These are phyloP conservation scores for Augochlorella aurata DNA, from an alignment of 2,888 invertebrate species.

Conservation along the genomic window DNA sequence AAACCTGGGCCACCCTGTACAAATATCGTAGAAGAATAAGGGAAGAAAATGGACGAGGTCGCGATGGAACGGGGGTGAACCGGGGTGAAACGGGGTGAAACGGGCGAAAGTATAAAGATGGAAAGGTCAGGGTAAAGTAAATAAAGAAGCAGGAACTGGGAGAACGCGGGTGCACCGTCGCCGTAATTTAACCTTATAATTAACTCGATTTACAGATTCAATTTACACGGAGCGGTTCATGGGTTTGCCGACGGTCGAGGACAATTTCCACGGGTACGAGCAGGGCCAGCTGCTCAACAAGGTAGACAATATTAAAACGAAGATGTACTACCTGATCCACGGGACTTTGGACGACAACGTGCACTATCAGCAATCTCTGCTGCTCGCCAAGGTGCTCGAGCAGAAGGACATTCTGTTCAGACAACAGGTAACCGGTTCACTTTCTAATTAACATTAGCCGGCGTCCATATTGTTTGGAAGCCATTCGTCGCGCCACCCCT, in stretches of 20 bases:
- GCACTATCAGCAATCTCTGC: conserved; percentile 98
- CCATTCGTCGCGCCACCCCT: neutral
- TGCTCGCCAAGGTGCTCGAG: conserved; percentile 93
- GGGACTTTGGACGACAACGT: conserved; percentile 98
- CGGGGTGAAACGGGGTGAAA: no score
- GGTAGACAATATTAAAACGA: conserved; percentile 86
- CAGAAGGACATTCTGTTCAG: conserved; percentile 93
- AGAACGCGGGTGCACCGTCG: neutral
- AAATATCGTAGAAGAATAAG: neutral
- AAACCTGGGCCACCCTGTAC: no score
- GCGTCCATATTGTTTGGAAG: neutral
- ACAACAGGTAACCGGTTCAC: conserved; percentile 88
- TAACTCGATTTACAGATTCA: conserved; percentile 88
- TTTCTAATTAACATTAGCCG: neutral
- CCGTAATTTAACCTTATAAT: conserved; percentile 3
- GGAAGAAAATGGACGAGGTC: neutral
- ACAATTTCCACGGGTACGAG: conserved; percentile 89
- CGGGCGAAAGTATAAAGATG: neutral
- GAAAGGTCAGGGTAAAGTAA: neutral
- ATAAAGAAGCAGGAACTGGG: neutral
- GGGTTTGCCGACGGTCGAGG: conserved; percentile 89
- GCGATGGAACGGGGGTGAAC: neutral
- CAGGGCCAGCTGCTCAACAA: conserved; percentile 89
- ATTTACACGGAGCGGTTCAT: conserved; percentile 98
- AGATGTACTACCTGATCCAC: conserved; percentile 95